Base-by-base conservation (phyloP, 1,140 invertebrate genomes). In the Drosophila funebris region DNA sequence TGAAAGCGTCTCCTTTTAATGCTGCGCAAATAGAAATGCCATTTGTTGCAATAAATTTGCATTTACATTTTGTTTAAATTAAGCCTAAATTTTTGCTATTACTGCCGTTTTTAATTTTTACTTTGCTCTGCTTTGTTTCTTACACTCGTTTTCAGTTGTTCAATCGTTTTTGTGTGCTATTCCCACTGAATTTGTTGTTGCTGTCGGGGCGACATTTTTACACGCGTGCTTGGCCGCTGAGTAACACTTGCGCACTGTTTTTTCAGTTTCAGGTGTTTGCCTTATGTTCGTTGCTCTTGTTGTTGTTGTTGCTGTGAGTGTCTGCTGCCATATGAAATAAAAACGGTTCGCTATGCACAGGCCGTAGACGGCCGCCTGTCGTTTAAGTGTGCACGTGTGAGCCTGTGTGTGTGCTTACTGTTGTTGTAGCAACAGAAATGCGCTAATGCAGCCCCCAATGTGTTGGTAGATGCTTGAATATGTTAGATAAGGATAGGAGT, bases 341-440 rank as follows among this genome's bases (percentile, higher is more conserved):
- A 90, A 90, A 78, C 89, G 69, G 78, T 90, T 75, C 90, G 63
- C 71, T 90, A 87, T 90, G 76, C 69, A 71, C 80, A 81, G 70
- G n/a, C n/a, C n/a, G n/a, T n/a, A n/a, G 56, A 36, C 54, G 43
- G 41, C 37, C 69, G 56, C 18, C 24, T 56, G 68, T 44, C 11
- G 63, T 11, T 44, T 14, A 31, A 41, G 24, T 67, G 46, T 37
- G 39, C 22, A 31, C 36, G 18, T 44, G 20, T 31, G 46, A 41
- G 24, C 9, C 11, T 39, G 58, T 61, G n/a, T 46, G 41, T 22
- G 39, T 16, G 33, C 27, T 53, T 60, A 48, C 63, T 57, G 57
- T 48, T 77, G 58, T 73, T 76, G 52, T 77, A 63, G 75, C 67
- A 77, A 69, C 73, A 60, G 18, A 41, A 39, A 60, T 44, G 44